These are phyloP conservation scores for Propithecus perrieri DNA, from an alignment of 2,797 vertebrate species.

Conservation along the genomic window DNA sequence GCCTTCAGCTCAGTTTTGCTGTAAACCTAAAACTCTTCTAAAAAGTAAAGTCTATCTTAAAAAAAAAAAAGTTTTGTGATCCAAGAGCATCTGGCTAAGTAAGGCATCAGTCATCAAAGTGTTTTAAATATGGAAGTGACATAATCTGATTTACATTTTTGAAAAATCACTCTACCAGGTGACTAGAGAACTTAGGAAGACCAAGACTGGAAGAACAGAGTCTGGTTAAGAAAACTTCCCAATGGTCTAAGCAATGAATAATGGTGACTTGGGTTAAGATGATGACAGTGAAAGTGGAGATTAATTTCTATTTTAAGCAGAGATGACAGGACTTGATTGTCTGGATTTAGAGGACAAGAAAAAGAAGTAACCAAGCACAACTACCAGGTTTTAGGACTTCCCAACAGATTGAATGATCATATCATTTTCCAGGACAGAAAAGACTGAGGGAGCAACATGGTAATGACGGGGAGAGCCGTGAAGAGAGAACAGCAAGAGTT, in stretches of 20 bases:
- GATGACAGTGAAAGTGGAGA: neutral
- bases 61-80: neutral
- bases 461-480: neutral
- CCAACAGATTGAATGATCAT: neutral
- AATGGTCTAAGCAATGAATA: neutral
- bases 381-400: neutral
- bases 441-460: too few species aligned
- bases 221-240: neutral
- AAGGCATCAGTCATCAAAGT: neutral
- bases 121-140: neutral
- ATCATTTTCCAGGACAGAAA: neutral
- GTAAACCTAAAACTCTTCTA: neutral
- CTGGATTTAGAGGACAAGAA: neutral
- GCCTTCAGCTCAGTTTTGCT: neutral
- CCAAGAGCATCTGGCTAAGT: neutral
- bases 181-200: neutral
- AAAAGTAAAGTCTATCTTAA: neutral
- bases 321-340: neutral
- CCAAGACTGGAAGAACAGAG: neutral
- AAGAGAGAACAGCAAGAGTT: neutral
- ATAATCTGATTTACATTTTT: neutral
- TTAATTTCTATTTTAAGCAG: conserved; percentile 44
- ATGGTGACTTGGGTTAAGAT: neutral
- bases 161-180: neutral
- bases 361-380: neutral